Evolutionary conservation across 2,888 invertebrate genomes (phyloP), one percentile per base, ranked within the genome.

Genomic region (Acronicta alni): DNA sequence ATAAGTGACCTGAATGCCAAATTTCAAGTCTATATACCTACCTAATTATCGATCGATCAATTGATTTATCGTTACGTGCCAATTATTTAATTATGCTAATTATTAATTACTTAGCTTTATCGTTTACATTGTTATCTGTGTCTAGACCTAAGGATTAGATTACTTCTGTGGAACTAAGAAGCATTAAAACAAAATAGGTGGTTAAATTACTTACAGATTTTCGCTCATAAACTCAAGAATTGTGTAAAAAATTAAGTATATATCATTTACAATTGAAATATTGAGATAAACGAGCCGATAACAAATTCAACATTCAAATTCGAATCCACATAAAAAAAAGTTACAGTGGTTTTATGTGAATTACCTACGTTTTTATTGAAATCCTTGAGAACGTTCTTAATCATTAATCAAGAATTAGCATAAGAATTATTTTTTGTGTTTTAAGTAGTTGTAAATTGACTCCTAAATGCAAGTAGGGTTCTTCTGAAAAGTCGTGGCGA

Each of bases 41-140:
- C 12, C 12, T 32, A 32, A 12, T 12, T 32, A 32, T 32, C 30
- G 30, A 32, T 32, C 10, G 14, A 18, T 37, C 10, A 35, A 20
- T 17, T 17, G 7, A 2, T 18, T 56, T 70, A 70, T 56, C 71
- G 35, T 30, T 35, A 63, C 38, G 35, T 37, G 44, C 39, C 8
- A 41, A 14, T 64, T 37, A 16, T 51, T n/a, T 15, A 3, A 52
- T 43, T 15, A 41, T 37, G 20, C 9, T 35, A 20, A 47, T 44
- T 37, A 7, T n/a, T 43, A 15, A 20, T 49, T 44, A 62, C 48
- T 66, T 32, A 63, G 6, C 41, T 39, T 70, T 63, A 63, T 66
- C 55, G 0, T 23, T 39, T 37, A 61, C 55, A 20, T 15, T 17
- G 2, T 45, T 41, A 66, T 46, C 32, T 1, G 1, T 16, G 54